These are phyloP conservation scores for Cepaea nemoralis DNA, from an alignment of 1,140 invertebrate genomes.

Conservation along the genomic window DNA sequence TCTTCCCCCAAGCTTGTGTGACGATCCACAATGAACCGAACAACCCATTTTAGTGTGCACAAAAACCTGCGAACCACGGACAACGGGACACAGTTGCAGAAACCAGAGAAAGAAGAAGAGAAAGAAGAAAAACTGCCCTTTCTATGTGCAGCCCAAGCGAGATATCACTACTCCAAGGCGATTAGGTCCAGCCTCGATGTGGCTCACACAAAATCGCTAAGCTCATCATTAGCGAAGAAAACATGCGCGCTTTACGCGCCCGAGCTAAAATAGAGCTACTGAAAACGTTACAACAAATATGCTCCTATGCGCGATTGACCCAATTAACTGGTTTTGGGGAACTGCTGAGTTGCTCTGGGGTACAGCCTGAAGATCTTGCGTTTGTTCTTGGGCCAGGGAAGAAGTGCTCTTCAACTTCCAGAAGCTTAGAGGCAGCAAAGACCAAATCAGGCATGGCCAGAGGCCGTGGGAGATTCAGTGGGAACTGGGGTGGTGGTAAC, in stretches of 20 bases:
- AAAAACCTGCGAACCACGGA: too few species aligned
- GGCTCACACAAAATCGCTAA: constrained; percentile 18
- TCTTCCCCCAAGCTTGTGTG: too few species aligned
- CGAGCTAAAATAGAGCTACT: constrained; percentile 39
- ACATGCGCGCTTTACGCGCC: constrained; percentile 29
- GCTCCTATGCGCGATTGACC: constrained; percentile 34
- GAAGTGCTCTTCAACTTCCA: constrained; percentile 31
- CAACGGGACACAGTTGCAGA: neutral
- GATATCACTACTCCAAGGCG: constrained; percentile 10
- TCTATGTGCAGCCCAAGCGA: neutral
- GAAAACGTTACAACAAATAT: constrained; percentile 40
- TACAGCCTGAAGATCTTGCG: neutral
- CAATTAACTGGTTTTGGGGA: constrained; percentile 26
- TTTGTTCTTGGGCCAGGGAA: constrained; percentile 25
- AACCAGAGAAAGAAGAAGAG: neutral
- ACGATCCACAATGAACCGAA: too few species aligned
- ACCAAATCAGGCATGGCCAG: constrained; percentile 2
- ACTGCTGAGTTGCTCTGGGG: neutral
- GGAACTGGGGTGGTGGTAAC: too few species aligned
- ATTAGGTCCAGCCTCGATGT: constrained; percentile 1
- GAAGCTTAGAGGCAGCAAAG: constrained; percentile 27
- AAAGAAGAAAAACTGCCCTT: neutral
- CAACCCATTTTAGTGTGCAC: too few species aligned
- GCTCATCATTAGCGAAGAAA: constrained; percentile 36
- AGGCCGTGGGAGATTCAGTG: neutral